Conservation (phyloP, 2,797 vertebrate species). For the Bufotes viridis region DNA sequence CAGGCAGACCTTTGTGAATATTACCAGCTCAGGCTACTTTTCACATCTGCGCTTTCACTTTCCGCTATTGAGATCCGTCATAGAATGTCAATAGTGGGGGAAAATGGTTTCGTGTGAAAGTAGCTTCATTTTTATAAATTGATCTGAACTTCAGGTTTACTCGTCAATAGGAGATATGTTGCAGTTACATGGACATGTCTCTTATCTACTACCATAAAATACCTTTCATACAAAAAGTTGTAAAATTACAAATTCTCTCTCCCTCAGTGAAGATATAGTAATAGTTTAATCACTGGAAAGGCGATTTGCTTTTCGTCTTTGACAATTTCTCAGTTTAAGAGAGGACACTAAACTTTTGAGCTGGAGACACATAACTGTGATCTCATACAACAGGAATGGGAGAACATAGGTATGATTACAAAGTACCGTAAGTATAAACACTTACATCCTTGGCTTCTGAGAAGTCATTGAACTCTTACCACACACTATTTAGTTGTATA, state of each 20-base stretch:
- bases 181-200: neutral
- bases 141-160: neutral
- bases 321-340: neutral
- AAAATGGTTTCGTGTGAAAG: no score
- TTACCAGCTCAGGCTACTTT: no score
- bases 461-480: neutral
- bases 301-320: neutral
- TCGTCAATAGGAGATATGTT: neutral
- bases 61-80: no score
- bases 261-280: neutral
- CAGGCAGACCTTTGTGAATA: no score
- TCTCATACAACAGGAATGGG: neutral
- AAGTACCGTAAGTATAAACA: neutral
- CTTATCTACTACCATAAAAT: neutral
- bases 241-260: neutral
- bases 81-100: no score
- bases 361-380: neutral
- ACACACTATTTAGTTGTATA: neutral
- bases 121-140: no score
- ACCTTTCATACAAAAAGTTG: neutral
- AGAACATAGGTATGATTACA: neutral
- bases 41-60: no score
- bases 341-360: neutral
- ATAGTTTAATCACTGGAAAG: neutral
- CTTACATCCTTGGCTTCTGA: neutral